Percentiles rank a stretch among this genome's conserved stretches.
Evolutionary conservation across 1,140 invertebrate genomes (phyloP).

Genomic region (Camponotus floridanus): DNA sequence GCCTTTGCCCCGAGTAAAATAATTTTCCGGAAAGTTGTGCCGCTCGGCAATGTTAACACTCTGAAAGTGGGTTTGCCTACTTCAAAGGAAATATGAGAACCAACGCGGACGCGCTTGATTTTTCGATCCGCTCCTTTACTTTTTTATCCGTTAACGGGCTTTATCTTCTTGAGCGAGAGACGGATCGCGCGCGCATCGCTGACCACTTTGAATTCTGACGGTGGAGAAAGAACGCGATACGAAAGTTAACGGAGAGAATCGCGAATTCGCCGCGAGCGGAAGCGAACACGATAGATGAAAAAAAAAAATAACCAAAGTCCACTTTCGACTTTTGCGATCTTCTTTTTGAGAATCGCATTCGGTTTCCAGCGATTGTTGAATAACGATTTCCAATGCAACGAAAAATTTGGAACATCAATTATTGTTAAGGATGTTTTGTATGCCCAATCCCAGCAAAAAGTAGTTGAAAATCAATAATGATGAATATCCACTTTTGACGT

Average conservation of each 20-base stretch:
- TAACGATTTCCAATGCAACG: conserved; percentile 15
- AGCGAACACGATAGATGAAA: conserved; percentile 41
- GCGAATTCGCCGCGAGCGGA: conserved; percentile 36
- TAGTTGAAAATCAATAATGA: too few relatives aligned
- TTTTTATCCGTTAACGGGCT: conserved; percentile 34
- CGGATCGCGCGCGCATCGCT: conserved; percentile 47
- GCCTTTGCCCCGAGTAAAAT: conserved; percentile 53
- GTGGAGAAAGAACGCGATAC: background rate
- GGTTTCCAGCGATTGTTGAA: background rate
- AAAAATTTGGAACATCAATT: conserved; percentile 4
- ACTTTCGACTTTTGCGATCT: conserved; percentile 14
- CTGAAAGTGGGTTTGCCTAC: conserved; percentile 58
- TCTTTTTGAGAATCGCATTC: background rate
- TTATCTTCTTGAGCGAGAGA: conserved; percentile 25
- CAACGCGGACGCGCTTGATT: conserved; percentile 56
- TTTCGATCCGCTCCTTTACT: conserved; percentile 37
- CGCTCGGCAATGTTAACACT: conserved; percentile 61
- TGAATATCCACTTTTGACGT: too few relatives aligned
- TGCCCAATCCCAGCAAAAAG: too few relatives aligned
- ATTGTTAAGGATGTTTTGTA: too few relatives aligned
- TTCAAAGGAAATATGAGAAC: conserved; percentile 63
- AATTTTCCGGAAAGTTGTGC: conserved; percentile 69
- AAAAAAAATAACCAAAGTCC: conserved; percentile 14
- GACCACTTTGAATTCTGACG: conserved; percentile 53
- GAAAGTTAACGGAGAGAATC: conserved; percentile 42